Evolutionary conservation across 92 coral and sea anemone genomes (phyloP).

Genomic region (Phenganax marumi): DNA sequence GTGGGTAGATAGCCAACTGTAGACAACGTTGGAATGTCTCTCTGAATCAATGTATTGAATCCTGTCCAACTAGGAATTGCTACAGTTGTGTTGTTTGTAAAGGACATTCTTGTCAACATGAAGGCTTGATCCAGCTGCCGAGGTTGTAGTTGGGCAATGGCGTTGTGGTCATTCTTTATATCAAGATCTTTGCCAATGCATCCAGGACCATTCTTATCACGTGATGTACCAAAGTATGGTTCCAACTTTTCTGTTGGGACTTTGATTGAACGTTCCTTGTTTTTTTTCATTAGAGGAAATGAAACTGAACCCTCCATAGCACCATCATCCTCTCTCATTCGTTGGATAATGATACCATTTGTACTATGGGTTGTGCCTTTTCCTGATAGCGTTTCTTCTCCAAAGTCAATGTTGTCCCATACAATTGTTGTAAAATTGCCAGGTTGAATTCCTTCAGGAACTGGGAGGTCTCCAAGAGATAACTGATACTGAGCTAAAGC

Average conservation of each 20-base stretch:
- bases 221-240: slow-evolving; percentile 40
- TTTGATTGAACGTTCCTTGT: slow-evolving; percentile 24
- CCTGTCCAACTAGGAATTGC: slow-evolving; percentile 63
- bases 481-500: slow-evolving; percentile 36
- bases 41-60: slow-evolving; percentile 53
- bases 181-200: slow-evolving; percentile 39
- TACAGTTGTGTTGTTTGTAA: background rate
- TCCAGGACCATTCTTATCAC: slow-evolving; percentile 31
- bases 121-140: slow-evolving; percentile 30
- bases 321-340: background rate
- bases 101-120: slow-evolving; percentile 33
- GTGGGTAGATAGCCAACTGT: slow-evolving; percentile 64
- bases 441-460: slow-evolving; percentile 30
- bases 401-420: slow-evolving; percentile 43
- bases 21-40: slow-evolving; percentile 41
- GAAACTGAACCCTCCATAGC: background rate
- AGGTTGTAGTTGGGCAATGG: slow-evolving; percentile 24
- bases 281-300: background rate
- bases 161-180: slow-evolving; percentile 16
- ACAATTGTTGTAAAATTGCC: slow-evolving; percentile 26
- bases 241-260: slow-evolving; percentile 26
- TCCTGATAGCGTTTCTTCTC: slow-evolving; percentile 34
- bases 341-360: slow-evolving; percentile 40
- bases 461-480: slow-evolving; percentile 35
- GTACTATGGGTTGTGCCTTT: slow-evolving; percentile 43